Evolutionary conservation across 2,113 vertebrate species (phyloP).

Genomic region (Dinomys branickii): DNA sequence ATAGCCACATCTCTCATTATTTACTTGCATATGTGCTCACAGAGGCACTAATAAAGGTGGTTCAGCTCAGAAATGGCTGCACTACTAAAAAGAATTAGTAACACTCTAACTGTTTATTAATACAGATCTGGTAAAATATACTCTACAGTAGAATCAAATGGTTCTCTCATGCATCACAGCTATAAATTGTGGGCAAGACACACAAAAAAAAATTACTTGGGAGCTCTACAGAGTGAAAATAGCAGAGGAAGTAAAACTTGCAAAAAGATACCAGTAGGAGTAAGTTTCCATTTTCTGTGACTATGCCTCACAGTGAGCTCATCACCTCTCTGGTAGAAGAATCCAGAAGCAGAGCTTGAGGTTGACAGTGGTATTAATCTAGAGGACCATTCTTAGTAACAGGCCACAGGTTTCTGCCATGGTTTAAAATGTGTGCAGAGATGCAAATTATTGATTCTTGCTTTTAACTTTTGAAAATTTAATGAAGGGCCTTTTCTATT

Average conservation of each 20-base stretch:
- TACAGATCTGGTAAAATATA: neutral
- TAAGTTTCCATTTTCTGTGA: neutral
- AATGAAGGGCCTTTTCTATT: neutral
- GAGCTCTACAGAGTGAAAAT: neutral
- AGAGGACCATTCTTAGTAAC: neutral
- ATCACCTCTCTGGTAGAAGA: neutral
- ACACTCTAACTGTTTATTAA: constrained; percentile 14
- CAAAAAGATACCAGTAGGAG: neutral
- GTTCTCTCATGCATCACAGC: neutral
- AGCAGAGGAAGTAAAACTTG: neutral
- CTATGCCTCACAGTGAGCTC: neutral
- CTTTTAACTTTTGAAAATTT: constrained; percentile 42
- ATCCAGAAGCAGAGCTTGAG: neutral
- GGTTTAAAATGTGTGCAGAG: neutral
- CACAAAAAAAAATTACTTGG: neutral
- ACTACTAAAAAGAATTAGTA: neutral
- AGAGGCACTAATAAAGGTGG: neutral
- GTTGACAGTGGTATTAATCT: neutral
- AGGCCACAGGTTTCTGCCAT: neutral
- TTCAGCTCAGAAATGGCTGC: neutral
- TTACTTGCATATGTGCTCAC: neutral
- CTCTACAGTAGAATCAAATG: neutral
- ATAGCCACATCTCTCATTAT: neutral
- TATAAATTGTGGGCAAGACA: neutral
- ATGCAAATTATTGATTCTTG: neutral